Conservation (phyloP, 2,113 vertebrate species). For the Alligator sinensis region DNA sequence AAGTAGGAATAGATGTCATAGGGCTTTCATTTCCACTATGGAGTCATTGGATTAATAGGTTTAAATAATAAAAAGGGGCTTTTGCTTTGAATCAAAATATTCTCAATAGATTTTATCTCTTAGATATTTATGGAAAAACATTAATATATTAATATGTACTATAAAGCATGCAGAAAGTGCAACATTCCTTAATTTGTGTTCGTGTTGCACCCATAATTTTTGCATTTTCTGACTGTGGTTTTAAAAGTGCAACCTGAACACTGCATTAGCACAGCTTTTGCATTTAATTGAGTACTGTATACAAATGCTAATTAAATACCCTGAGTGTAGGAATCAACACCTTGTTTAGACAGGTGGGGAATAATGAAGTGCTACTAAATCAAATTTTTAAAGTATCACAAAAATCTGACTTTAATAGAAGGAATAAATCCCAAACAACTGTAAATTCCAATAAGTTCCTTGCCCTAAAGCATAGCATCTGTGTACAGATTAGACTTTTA, state of each 20-base stretch:
- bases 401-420: slow-evolving; percentile 46
- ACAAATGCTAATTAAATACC: neutral
- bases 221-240: neutral
- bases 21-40: neutral
- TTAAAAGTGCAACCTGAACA: neutral
- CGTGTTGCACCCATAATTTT: neutral
- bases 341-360: slow-evolving; percentile 8
- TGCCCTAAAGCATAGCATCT: slow-evolving; percentile 40
- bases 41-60: neutral
- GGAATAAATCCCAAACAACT: slow-evolving; percentile 8
- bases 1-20: neutral
- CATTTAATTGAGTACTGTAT: neutral
- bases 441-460: neutral
- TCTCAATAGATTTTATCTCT: neutral
- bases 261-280: neutral
- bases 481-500: slow-evolving; percentile 24
- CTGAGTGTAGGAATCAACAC: neutral
- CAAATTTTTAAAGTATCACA: neutral
- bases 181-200: neutral
- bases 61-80: neutral
- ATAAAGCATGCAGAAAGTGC: neutral
- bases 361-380: slow-evolving; percentile 26
- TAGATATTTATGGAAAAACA: neutral
- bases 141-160: neutral
- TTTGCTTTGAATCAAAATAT: neutral